phyloP scores from a whole-genome alignment of 2,113 vertebrate species.

The Cyprinus carpio region DNA sequence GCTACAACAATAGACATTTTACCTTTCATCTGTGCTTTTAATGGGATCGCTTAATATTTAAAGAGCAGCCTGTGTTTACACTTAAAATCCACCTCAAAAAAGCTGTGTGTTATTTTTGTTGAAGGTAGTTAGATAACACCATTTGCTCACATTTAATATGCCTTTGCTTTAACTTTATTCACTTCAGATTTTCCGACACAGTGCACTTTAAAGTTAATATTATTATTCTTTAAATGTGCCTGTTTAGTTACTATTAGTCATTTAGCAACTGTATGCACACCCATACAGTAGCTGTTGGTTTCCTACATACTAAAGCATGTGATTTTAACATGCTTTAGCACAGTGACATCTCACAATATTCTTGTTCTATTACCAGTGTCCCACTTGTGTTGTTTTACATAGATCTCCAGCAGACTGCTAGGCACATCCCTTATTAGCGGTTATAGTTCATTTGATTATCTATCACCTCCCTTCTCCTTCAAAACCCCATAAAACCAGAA shows the following conservation, averaged over 20 bases:
- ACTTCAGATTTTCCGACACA: not conserved
- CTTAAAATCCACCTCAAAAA: not conserved
- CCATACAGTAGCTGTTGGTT: not conserved
- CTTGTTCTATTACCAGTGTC: not conserved
- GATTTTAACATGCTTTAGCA: no score
- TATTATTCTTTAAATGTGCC: not conserved
- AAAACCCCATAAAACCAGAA: not conserved
- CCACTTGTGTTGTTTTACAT: constrained; percentile 9
- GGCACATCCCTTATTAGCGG: not conserved
- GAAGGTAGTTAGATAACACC: not conserved
- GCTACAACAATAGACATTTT: not conserved
- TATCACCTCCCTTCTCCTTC: constrained; percentile 2
- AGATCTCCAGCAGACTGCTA: not conserved
- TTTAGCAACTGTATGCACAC: not conserved
- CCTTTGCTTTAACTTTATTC: not conserved
- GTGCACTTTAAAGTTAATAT: not conserved
- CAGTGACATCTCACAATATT: no score
- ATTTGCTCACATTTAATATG: not conserved
- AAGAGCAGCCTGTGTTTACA: not conserved
- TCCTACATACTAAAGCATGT: not conserved
- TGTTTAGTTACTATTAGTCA: not conserved
- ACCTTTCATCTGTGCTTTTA: constrained; percentile 22
- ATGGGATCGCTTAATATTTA: constrained; percentile 12
- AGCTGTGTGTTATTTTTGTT: not conserved
- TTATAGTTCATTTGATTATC: not conserved